Conservation (phyloP, 1,140 invertebrate genomes). For the Phenacoccus solenopsis region DNA sequence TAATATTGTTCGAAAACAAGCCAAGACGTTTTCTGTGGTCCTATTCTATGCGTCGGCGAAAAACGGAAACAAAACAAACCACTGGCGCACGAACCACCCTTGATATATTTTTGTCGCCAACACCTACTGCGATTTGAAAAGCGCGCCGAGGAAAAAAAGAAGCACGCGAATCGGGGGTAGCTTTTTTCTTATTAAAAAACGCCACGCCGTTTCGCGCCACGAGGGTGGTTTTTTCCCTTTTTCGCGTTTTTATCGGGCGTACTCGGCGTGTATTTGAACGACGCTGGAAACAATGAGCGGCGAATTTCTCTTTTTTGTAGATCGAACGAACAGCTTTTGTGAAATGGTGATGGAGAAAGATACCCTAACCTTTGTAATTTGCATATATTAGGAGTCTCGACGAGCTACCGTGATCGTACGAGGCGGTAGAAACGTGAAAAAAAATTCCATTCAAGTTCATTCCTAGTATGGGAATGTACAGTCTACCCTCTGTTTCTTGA, state of each 20-base stretch:
- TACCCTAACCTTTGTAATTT: no score
- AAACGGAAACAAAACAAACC: slow-evolving; percentile 12
- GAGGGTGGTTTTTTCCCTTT: neutral
- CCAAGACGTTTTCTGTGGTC: slow-evolving; percentile 14
- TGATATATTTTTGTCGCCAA: slow-evolving; percentile 12
- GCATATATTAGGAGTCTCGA: no score
- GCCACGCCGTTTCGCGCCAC: neutral
- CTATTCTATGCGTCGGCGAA: neutral
- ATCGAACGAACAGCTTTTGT: no score
- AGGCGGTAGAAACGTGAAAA: no score
- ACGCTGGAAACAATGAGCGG: no score
- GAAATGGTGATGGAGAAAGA: no score
- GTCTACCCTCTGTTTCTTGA: no score
- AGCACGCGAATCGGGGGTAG: neutral
- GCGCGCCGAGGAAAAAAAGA: neutral
- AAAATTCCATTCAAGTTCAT: no score
- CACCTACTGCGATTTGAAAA: slow-evolving; percentile 1
- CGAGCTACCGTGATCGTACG: no score
- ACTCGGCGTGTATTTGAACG: no score
- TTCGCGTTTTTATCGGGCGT: neutral
- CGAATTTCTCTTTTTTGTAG: no score
- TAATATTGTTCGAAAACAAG: slow-evolving; percentile 12
- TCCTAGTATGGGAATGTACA: no score
- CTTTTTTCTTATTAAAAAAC: slow-evolving; percentile 3
- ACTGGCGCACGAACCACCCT: slow-evolving; percentile 1